Base-by-base conservation (phyloP, 37 sponge, comb jelly and placozoan genomes). In the Aplysina aerophoba region DNA sequence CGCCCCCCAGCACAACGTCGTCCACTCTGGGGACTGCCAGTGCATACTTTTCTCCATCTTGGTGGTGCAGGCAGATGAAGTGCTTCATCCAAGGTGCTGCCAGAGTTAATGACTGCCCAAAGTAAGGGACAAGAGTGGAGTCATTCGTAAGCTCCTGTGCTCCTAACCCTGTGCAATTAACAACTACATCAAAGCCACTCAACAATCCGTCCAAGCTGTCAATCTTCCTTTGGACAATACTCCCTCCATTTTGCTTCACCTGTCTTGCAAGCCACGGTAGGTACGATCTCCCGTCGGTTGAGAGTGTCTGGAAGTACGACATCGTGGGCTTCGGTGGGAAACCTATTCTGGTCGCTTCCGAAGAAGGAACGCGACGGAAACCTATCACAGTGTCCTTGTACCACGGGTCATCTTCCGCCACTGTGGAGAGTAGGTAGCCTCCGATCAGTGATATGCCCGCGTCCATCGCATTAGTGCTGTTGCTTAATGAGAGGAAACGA, bases 121-220 rank as follows among this genome's bases (percentile, higher is more conserved):
- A 71, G 30, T 54, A n/a, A 1, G 86, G 86, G 5, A 55, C 25
- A 24, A 85, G 27, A 12, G 22, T 40, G 19, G 28, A 28, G 65
- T 85, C 86, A 39, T 30, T 69, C n/a, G 55, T 8, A 13, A 85
- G 62, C 37, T 41, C 36, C 54, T 38, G 39, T 69, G 86, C 71
- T 44, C 77, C 86, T 54, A 85, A n/a, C 0, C 86, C 86, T 12
- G 78, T 78, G 78, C 86, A 85, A 53, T 85, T 85, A 13, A 85
- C 40, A 16, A 85, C 86, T 3, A 85, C 31, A 79, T 85, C 86
- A 33, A 44, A 85, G 2, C 55, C 39, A 30, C 4, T 36, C 15
- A 69, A 33, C 28, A 50, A 24, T 15, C 22, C 24, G 55, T 34
- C 54, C 28, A 83, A 39, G 56, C 21, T 15, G 20, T 17, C 38